These are phyloP conservation scores for Clarias batrachus DNA, from an alignment of 2,113 vertebrate species.

Conservation along the genomic window DNA sequence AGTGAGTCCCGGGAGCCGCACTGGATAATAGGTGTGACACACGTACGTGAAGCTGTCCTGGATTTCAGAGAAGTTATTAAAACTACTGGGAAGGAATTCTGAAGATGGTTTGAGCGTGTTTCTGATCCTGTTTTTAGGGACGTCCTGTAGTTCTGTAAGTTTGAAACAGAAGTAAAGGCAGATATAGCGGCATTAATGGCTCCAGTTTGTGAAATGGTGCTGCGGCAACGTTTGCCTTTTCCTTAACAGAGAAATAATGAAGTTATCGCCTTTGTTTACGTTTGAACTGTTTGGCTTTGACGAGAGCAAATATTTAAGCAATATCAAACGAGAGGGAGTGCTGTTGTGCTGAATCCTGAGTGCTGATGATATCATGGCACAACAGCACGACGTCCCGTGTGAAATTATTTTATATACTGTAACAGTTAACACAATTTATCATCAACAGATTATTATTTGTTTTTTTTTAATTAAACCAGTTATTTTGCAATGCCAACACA, in stretches of 20 bases:
- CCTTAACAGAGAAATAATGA: background rate
- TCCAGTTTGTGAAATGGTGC: background rate
- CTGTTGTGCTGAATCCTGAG: no score
- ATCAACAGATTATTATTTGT: no score
- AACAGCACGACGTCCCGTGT: no score
- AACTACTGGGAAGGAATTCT: background rate
- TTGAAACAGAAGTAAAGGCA: background rate
- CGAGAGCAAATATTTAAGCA: background rate
- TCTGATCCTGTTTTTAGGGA: background rate
- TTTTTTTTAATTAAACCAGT: no score
- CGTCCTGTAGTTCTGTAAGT: background rate
- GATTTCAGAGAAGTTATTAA: background rate
- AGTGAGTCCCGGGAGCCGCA: constrained; percentile 1
- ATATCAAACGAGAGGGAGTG: no score
- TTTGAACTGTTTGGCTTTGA: background rate
- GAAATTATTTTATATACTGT: no score
- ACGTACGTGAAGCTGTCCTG: constrained; percentile 25
- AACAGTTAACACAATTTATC: no score
- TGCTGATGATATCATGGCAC: no score
- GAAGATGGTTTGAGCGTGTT: background rate
- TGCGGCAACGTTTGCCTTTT: background rate
- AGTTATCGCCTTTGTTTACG: background rate
- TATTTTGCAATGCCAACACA: no score
- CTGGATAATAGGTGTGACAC: constrained; percentile 44
- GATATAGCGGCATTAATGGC: background rate